Evolutionary conservation across 2,113 vertebrate genomes (phyloP).

Genomic region (Hystrix cristata): DNA sequence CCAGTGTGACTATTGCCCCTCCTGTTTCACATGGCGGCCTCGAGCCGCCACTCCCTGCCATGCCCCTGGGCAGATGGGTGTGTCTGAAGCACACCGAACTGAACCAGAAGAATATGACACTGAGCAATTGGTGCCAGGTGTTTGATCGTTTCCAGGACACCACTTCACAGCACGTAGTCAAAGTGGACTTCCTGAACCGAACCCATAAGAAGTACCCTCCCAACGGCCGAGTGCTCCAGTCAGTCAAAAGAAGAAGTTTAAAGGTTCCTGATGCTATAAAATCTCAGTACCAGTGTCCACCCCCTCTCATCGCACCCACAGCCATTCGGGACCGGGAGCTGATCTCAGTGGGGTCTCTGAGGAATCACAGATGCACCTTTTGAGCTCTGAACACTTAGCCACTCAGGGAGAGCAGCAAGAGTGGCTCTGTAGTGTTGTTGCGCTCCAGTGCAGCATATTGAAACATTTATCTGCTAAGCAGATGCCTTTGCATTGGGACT

Average conservation of each 20-base stretch:
- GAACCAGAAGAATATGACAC: slow-evolving; percentile 96
- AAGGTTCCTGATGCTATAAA: slow-evolving; percentile 99
- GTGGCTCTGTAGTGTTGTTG: slow-evolving; percentile 98
- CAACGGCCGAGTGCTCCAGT: slow-evolving; percentile 91
- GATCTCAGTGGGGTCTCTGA: slow-evolving; percentile 93
- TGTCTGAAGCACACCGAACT: slow-evolving; percentile 99
- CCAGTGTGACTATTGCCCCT: slow-evolving; percentile 99
- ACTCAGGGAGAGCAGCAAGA: slow-evolving; percentile 96
- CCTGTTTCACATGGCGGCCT: slow-evolving; percentile 99
- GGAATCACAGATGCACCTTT: slow-evolving; percentile 90
- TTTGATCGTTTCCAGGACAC: slow-evolving; percentile 99
- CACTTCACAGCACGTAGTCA: slow-evolving; percentile 98
- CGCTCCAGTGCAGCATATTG: slow-evolving; percentile 99
- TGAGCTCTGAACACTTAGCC: slow-evolving; percentile 93
- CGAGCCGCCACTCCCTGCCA: slow-evolving; percentile 97
- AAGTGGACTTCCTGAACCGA: slow-evolving; percentile 97
- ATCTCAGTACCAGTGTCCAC: slow-evolving; percentile 96
- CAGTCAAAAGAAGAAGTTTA: slow-evolving; percentile 93
- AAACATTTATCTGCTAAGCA: slow-evolving; percentile 96
- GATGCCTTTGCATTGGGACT: slow-evolving; percentile 92
- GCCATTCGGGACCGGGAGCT: slow-evolving; percentile 96
- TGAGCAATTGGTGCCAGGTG: slow-evolving; percentile 98
- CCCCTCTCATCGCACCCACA: slow-evolving; percentile 93
- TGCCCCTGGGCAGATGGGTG: slow-evolving; percentile 99
- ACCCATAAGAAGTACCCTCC: slow-evolving; percentile 96